Evolutionary conservation across 2,888 invertebrate genomes (phyloP).

Genomic region (Lasioglossum oenotherae): DNA sequence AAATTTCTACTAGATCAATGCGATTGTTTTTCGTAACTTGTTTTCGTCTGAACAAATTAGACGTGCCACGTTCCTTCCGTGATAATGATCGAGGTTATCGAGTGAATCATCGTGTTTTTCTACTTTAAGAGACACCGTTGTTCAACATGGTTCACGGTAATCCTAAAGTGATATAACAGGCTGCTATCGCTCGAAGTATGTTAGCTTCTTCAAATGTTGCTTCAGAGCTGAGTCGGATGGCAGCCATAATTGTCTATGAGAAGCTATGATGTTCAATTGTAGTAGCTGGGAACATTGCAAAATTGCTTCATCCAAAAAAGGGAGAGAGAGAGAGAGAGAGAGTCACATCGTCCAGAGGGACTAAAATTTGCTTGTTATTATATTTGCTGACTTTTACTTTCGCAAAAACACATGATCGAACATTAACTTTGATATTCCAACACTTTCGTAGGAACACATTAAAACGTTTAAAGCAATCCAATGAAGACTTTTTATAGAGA

Average conservation of each 20-base stretch:
- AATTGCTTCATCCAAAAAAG: neutral
- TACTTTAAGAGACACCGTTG: neutral
- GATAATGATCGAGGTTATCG: neutral
- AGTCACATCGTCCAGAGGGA: neutral
- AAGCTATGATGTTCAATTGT: neutral
- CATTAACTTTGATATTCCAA: neutral
- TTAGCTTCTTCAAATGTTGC: constrained; percentile 3
- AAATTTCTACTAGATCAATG: neutral
- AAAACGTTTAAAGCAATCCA: neutral
- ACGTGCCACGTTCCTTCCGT: neutral
- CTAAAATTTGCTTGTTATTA: neutral
- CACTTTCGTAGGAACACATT: neutral
- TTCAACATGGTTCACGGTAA: neutral
- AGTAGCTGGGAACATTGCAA: neutral
- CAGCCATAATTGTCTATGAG: neutral
- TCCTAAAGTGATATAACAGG: neutral
- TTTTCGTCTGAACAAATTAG: neutral
- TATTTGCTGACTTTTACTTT: neutral
- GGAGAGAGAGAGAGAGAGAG: neutral
- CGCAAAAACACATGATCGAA: neutral
- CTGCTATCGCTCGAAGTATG: neutral
- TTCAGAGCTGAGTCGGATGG: too few species aligned
- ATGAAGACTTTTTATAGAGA: neutral
- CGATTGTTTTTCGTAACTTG: neutral
- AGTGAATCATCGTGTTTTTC: neutral